Base-by-base conservation (phyloP, 2,113 vertebrate species). In the Sylvietta virens region DNA sequence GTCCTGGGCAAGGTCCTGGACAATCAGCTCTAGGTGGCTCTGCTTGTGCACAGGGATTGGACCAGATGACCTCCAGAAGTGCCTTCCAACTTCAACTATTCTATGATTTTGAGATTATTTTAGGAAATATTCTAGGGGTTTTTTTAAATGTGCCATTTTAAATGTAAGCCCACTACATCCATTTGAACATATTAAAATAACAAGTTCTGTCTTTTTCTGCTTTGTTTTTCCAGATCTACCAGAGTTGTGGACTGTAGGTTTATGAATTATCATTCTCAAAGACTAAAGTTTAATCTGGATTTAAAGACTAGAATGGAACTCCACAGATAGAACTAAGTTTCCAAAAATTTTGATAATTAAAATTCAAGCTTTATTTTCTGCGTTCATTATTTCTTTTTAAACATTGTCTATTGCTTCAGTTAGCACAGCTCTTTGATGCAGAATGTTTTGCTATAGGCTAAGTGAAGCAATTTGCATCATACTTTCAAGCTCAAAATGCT, bases 381-480 rank as follows among this genome's bases (percentile, higher is more conserved):
- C 33, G 72, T 91, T 73, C 48, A 65, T 83, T 86, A 82, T 90
- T 92, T 81, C 26, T 83, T 93, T 93, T 90, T 96, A 95, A 96
- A 94, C 62, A 93, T 48, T 80, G 54, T 87, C 70, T 90, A 66
- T 70, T 90, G 51, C 65, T 19, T 70, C 56, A 67, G 53, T 84
- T 40, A 24, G 10, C 19, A 85, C 20, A 73, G 39, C 51, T 93
- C 93, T 97, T 96, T 97, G 95, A 97, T 92, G 83, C 53, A 90
- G 80, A 71, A 84, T 56, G 31, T 91, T 97, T 94, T 82, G 81
- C 95, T 96, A 92, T 62, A 72, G 92, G 96, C 92, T 95, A 96
- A 95, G 50, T 86, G 81, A 96, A 97, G 92, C 88, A 94, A 98
- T 97, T 95, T 94, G 74, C 90, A 97, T 96, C 39, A 21, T 81